These are phyloP conservation scores for Amphiprion clarkii DNA, from an alignment of 2,797 vertebrate species.

Conservation along the genomic window DNA sequence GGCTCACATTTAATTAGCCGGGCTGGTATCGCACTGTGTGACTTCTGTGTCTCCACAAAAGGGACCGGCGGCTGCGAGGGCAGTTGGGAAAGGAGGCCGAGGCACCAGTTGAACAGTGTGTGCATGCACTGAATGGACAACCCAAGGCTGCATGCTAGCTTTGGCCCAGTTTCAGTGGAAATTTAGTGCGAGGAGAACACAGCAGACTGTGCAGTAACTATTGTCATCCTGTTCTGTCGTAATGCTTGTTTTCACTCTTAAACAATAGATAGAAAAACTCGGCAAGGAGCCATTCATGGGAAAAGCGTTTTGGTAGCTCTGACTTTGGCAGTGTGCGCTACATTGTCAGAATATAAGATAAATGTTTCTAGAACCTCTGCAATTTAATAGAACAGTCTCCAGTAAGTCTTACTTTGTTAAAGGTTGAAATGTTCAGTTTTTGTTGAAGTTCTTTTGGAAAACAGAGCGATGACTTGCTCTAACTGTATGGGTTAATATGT, in stretches of 20 bases:
- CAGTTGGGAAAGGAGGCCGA: not conserved
- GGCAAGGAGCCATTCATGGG: slow-evolving; percentile 5
- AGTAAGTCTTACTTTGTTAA: not conserved
- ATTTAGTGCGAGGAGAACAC: slow-evolving; percentile 26
- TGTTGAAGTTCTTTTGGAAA: not conserved
- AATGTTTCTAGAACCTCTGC: not conserved
- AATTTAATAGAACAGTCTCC: not conserved
- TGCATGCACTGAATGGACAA: slow-evolving; percentile 21
- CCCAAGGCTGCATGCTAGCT: slow-evolving; percentile 11
- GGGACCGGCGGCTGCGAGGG: not conserved
- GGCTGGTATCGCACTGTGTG: slow-evolving; percentile 33
- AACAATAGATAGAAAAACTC: slow-evolving; percentile 16
- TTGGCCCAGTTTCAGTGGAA: slow-evolving; percentile 13
- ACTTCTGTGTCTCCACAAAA: slow-evolving; percentile 54
- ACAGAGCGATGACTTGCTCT: not conserved
- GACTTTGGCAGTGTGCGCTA: not conserved
- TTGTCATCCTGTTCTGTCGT: slow-evolving; percentile 21
- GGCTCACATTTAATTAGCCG: slow-evolving; percentile 69
- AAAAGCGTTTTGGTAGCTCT: slow-evolving; percentile 3
- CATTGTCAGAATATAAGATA: not conserved
- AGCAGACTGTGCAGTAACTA: slow-evolving; percentile 2
- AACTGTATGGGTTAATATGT: too few relatives aligned
- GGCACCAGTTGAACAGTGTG: slow-evolving; percentile 38
- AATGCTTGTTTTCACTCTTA: slow-evolving; percentile 6
- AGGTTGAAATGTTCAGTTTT: not conserved